phyloP scores from a whole-genome alignment of 2,888 invertebrate genomes.

The Germaria angustata region DNA sequence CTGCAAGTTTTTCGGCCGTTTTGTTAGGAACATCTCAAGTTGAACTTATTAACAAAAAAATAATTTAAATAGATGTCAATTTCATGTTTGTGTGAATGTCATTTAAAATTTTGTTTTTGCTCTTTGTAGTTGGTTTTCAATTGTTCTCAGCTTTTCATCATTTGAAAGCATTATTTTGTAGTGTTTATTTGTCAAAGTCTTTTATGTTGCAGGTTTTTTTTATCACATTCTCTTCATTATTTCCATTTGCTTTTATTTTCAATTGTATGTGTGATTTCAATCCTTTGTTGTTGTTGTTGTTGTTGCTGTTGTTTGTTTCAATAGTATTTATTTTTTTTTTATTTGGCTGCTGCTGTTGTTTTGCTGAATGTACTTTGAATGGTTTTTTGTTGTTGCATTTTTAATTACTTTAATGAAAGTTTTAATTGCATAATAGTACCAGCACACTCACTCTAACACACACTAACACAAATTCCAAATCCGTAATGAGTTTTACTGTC shows the following conservation, averaged over 20 bases:
- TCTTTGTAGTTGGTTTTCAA: slow-evolving; percentile 20
- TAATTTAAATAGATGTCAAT: slow-evolving; percentile 36
- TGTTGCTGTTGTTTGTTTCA: slow-evolving; percentile 50
- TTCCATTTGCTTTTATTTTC: slow-evolving; percentile 47
- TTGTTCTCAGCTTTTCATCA: background rate
- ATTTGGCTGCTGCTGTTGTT: slow-evolving; percentile 16
- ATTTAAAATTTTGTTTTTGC: slow-evolving; percentile 28
- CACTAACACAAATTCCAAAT: slow-evolving; percentile 46
- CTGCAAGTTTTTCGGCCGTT: no score
- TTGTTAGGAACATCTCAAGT: background rate
- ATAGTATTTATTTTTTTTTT: slow-evolving; percentile 16
- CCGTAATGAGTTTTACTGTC: slow-evolving; percentile 60
- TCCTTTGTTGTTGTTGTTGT: slow-evolving; percentile 46
- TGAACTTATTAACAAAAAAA: no score
- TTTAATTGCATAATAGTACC: slow-evolving; percentile 75
- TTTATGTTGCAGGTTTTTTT: slow-evolving; percentile 29
- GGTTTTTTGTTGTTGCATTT: slow-evolving; percentile 75
- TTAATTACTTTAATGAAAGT: slow-evolving; percentile 80
- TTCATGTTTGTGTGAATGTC: slow-evolving; percentile 35
- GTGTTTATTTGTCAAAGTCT: slow-evolving; percentile 61
- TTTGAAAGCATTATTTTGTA: slow-evolving; percentile 41
- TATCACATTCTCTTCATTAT: slow-evolving; percentile 27
- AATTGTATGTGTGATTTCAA: slow-evolving; percentile 42
- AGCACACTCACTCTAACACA: slow-evolving; percentile 39
- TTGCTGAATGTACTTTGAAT: slow-evolving; percentile 28